Evolutionary conservation across 2,797 vertebrate species (phyloP).

Genomic region (Sebastes jordani): DNA sequence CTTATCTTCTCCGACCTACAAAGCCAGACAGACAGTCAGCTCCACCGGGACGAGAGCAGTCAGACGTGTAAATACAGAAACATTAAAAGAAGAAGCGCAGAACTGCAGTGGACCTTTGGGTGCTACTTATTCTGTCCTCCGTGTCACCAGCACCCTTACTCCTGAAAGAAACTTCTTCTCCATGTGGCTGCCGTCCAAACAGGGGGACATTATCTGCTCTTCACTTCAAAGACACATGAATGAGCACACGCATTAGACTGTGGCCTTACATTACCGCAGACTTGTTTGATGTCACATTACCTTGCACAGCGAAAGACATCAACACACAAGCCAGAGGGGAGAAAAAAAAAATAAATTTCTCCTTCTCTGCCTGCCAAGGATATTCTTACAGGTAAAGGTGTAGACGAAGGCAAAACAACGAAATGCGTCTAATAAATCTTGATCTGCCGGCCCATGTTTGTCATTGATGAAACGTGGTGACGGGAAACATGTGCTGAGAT

Average conservation of each 20-base stretch:
- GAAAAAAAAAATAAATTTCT: background rate
- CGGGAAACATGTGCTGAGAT: slow-evolving; percentile 63
- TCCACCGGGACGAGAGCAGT: slow-evolving; percentile 14
- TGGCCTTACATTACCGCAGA: slow-evolving; percentile 34
- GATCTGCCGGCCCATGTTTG: slow-evolving; percentile 65
- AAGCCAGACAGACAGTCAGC: slow-evolving; percentile 34
- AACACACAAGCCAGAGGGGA: background rate
- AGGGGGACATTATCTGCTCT: slow-evolving; percentile 55
- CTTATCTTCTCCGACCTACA: slow-evolving; percentile 63
- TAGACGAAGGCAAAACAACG: slow-evolving; percentile 33
- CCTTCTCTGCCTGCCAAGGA: background rate
- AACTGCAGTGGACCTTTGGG: background rate
- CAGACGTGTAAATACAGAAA: slow-evolving; percentile 38
- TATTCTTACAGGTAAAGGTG: slow-evolving; percentile 48
- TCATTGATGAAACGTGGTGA: slow-evolving; percentile 72
- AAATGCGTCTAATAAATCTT: slow-evolving; percentile 72
- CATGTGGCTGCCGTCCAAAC: slow-evolving; percentile 52
- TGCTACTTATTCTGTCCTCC: background rate
- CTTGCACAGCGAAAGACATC: slow-evolving; percentile 33
- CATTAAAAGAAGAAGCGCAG: background rate
- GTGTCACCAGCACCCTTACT: slow-evolving; percentile 18
- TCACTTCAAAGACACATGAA: slow-evolving; percentile 64
- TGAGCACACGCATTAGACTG: slow-evolving; percentile 38
- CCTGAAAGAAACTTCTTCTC: slow-evolving; percentile 35
- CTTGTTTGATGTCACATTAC: slow-evolving; percentile 63